Evolutionary conservation across 1,140 invertebrate genomes (phyloP), one percentile per base, ranked within the genome.

Genomic region (Panonychus citri): DNA sequence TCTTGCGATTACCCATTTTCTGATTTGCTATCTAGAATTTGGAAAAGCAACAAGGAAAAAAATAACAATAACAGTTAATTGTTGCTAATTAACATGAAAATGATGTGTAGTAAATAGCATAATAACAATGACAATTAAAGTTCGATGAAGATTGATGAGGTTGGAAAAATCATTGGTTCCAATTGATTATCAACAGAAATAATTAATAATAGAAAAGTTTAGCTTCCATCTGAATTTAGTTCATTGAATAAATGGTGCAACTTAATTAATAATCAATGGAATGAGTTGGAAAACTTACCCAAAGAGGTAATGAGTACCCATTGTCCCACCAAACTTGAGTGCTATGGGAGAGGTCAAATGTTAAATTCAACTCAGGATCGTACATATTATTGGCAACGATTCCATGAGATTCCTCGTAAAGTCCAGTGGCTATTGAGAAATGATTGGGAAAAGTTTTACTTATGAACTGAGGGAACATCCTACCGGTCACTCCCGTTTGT

Each of bases 371-470:
- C 21, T n/a, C 26, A 4, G 64, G 63, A 55, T 67, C 66, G 54
- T 50, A 67, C 48, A 67, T 57, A 19, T 46, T 48, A 49, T 68
- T 67, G 15, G 59, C 60, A 27, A 68, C 63, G 30, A 76, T 68
- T 5, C 74, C 74, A 63, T 76, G 74, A 46, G 62, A 68, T 63
- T 76, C 75, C 61, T 69, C 65, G 59, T 71, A 74, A 8, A 76
- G 55, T 12, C 75, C 67, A n/a, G 67, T 68, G 2, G 62, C 67
- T 26, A 68, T 64, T 21, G 62, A 59, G 34, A 59, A 63, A 59
- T 68, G 67, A 58, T 69, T 69, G 12, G 67, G 67, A 37, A 64
- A 64, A 10, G 67, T 68, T 60, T 68, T 68, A 0, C 67, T 67
- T 21, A 62, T 56, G 52, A 66, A 68, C 10, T 30, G 19, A 40